phyloP scores from a whole-genome alignment of 53 echinoderm and acorn worm species.

The Echinarachnius parma region DNA sequence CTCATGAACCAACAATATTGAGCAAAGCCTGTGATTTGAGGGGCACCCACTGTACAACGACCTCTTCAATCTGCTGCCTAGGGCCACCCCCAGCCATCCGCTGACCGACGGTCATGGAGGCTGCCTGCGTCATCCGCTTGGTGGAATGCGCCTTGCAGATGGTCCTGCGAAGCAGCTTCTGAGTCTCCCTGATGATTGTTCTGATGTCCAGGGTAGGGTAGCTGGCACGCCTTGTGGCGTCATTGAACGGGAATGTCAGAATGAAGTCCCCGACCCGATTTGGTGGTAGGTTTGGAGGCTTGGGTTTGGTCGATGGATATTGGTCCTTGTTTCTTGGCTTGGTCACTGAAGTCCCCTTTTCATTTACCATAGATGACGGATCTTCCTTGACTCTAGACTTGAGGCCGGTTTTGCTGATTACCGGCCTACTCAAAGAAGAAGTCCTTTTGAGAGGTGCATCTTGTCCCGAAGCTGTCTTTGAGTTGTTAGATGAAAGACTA shows the following conservation, averaged over 20 bases:
- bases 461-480: not conserved
- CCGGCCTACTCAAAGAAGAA: not conserved
- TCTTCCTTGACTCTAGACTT: conserved; percentile 3
- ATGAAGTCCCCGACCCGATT: conserved; percentile 61
- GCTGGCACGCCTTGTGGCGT: conserved; percentile 62
- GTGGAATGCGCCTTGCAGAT: conserved; percentile 52
- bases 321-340: conserved; percentile 1
- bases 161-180: conserved; percentile 60
- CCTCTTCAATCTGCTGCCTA: conserved; percentile 21
- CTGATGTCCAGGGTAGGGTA: conserved; percentile 61
- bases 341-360: not conserved
- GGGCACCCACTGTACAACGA: conserved; percentile 39
- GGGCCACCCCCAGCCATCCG: not conserved
- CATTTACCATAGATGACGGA: conserved; percentile 8
- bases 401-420: conserved; percentile 4
- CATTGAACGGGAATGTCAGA: conserved; percentile 71
- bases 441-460: not conserved
- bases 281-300: conserved; percentile 15
- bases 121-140: conserved; percentile 22
- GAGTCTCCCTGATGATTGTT: conserved; percentile 61
- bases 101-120: not conserved
- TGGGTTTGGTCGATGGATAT: not conserved
- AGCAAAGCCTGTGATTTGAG: conserved; percentile 23
- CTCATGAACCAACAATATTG: no score
- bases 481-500: conserved; percentile 10